Evolutionary conservation across 2,888 invertebrate species (phyloP).

Genomic region (Iphiclides podalirius): DNA sequence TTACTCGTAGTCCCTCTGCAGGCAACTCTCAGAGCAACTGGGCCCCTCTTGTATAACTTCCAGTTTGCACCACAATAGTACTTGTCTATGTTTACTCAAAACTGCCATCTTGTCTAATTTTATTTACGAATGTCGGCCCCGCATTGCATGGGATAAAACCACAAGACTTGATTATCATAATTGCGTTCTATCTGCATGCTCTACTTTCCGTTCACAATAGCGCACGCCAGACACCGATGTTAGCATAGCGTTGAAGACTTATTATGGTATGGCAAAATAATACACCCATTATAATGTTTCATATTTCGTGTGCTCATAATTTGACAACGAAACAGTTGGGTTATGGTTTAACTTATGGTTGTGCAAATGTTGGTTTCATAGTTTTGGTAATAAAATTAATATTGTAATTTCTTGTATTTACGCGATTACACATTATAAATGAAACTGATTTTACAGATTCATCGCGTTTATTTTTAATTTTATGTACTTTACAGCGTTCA

Average conservation of each 20-base stretch:
- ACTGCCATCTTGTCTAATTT: conserved; percentile 2
- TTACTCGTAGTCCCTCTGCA: no score
- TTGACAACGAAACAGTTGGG: background rate
- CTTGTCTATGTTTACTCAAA: no score
- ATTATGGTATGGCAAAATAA: conserved; percentile 3
- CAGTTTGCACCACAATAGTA: no score
- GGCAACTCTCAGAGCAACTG: no score
- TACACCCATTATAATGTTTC: background rate
- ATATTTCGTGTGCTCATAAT: background rate
- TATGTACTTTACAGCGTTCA: no score
- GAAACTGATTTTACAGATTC: no score
- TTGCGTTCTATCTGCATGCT: conserved; percentile 29
- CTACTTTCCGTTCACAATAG: conserved; percentile 30
- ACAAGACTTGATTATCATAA: conserved; percentile 28
- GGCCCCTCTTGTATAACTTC: no score
- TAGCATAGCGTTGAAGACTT: conserved; percentile 24
- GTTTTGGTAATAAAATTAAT: no score
- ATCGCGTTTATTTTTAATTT: no score
- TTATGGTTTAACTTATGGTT: background rate
- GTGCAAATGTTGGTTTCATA: no score
- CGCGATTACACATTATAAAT: no score
- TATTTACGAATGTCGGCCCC: conserved; percentile 17
- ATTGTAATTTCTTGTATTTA: no score
- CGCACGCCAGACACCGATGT: conserved; percentile 16
- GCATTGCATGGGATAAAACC: conserved; percentile 13